These are phyloP conservation scores for Acanthosepion esculentum DNA, from an alignment of 2,888 invertebrate genomes.

Conservation along the genomic window DNA sequence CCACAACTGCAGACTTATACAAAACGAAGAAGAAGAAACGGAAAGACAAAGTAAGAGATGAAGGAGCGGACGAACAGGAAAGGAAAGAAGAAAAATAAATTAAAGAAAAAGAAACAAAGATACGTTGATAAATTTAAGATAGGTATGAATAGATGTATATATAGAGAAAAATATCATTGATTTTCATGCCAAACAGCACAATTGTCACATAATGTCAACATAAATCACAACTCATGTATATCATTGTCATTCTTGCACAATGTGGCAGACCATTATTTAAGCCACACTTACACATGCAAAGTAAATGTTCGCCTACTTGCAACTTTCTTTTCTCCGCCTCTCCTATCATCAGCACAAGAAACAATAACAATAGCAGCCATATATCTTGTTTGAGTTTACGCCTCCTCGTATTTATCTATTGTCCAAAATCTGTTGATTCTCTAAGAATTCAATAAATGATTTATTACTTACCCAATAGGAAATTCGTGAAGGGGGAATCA, in stretches of 20 bases:
- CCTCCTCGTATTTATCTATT: background rate
- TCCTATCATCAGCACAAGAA: background rate
- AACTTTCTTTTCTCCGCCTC: background rate
- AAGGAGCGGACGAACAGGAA: background rate
- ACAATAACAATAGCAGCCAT: background rate
- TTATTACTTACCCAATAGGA: too few species aligned
- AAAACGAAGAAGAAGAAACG: too few species aligned
- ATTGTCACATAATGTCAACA: background rate
- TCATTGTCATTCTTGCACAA: constrained; percentile 4
- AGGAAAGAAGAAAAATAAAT: background rate
- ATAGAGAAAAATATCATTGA: background rate
- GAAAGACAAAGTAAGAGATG: too few species aligned
- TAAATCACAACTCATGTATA: background rate
- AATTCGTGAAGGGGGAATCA: too few species aligned
- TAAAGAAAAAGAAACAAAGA: background rate
- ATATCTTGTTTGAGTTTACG: background rate
- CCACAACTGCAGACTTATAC: too few species aligned
- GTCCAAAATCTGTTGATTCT: background rate
- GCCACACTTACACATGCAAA: background rate
- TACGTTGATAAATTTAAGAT: background rate
- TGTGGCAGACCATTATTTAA: background rate
- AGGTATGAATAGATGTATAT: background rate
- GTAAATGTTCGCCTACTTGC: background rate
- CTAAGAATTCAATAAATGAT: background rate
- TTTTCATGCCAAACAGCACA: too few species aligned